These are phyloP conservation scores for Fragum sueziense DNA, from an alignment of 2,888 invertebrate species.

Conservation along the genomic window DNA sequence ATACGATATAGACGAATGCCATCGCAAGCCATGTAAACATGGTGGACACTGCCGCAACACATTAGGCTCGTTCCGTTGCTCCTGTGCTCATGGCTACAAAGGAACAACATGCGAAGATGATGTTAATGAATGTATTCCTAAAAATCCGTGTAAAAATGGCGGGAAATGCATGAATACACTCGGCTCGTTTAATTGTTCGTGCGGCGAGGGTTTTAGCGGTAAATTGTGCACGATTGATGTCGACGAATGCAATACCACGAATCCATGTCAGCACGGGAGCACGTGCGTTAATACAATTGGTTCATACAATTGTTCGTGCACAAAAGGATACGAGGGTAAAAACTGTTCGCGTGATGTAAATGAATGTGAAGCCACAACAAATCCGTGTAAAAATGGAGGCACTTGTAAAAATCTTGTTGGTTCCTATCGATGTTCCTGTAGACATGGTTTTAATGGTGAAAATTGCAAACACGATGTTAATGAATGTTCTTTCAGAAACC, in stretches of 20 bases:
- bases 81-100: conserved; percentile 44
- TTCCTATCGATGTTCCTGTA: neutral
- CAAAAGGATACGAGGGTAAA: neutral
- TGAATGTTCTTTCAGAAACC: conserved; percentile 16
- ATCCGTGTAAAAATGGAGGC: neutral
- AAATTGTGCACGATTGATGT: neutral
- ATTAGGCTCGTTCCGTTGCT: conserved; percentile 47
- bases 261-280: conserved; percentile 33
- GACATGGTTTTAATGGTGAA: neutral
- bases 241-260: neutral
- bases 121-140: conserved; percentile 56
- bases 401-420: neutral
- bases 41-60: conserved; percentile 48
- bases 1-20: conserved; percentile 57
- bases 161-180: neutral
- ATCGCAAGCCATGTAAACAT: conserved; percentile 39
- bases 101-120: conserved; percentile 56
- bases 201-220: neutral
- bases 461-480: conserved; percentile 35
- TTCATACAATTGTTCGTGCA: neutral
- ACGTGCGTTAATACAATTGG: neutral
- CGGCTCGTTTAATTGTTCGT: neutral
- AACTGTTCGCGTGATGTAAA: conserved; percentile 21
- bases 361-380: conserved; percentile 8
- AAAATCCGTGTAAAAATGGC: neutral